These are phyloP conservation scores for Meleagris gallopavo DNA, from an alignment of 2,113 vertebrate genomes.

Conservation along the genomic window DNA sequence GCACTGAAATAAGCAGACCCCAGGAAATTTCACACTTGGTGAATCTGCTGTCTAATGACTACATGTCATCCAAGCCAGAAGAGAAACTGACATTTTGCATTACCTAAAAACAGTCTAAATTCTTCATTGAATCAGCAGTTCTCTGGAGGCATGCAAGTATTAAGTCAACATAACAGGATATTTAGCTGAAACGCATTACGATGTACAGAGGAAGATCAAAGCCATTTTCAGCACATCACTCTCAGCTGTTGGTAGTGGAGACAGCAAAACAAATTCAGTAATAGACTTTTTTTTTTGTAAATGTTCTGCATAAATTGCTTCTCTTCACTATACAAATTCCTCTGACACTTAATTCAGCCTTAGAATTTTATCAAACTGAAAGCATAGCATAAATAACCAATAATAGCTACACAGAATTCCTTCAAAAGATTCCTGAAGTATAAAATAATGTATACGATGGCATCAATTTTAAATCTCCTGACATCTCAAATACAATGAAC, in stretches of 20 bases:
- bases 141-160: neutral
- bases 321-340: neutral
- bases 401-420: neutral
- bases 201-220: constrained; percentile 4
- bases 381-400: neutral
- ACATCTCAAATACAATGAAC: neutral
- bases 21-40: neutral
- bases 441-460: neutral
- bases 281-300: neutral
- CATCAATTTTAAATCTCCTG: neutral
- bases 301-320: neutral
- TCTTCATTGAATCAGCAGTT: neutral
- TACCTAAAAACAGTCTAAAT: neutral
- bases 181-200: constrained; percentile 4
- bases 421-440: neutral
- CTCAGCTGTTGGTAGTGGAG: neutral
- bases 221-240: neutral
- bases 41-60: neutral
- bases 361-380: constrained; percentile 14
- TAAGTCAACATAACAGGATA: neutral
- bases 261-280: constrained; percentile 22
- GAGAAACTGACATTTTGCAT: neutral
- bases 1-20: neutral
- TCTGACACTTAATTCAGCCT: constrained; percentile 5
- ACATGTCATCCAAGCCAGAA: neutral